Evolutionary conservation across 2,113 vertebrate genomes (phyloP).

Genomic region (Ia io): DNA sequence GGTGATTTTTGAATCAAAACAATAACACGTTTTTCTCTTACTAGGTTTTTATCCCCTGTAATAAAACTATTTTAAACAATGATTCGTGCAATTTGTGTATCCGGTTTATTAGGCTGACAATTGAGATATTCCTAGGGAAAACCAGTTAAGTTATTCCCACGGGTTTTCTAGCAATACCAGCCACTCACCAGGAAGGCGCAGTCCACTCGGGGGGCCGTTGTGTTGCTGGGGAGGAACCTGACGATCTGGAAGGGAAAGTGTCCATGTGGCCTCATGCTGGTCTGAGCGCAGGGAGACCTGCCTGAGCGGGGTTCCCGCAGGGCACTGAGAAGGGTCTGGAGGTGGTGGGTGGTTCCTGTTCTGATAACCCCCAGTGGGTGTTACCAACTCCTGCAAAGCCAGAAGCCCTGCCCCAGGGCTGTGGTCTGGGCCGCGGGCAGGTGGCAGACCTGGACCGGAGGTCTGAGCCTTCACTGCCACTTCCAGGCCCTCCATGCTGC

Average conservation of each 20-base stretch:
- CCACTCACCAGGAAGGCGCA: slow-evolving; percentile 87
- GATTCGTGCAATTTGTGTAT: accelerated
- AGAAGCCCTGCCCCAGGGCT: background rate
- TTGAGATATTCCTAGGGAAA: background rate
- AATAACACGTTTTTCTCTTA: accelerated
- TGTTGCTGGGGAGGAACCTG: slow-evolving; percentile 84
- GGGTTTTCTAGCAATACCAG: too few relatives aligned
- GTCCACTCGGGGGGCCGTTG: slow-evolving; percentile 83
- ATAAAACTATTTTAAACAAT: background rate
- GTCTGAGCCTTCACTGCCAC: background rate
- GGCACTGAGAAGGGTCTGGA: background rate
- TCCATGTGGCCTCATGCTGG: accelerated
- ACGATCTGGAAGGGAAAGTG: slow-evolving; percentile 85
- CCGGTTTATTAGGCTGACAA: background rate
- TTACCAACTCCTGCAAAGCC: background rate
- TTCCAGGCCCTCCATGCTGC: accelerated
- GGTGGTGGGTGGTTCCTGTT: background rate
- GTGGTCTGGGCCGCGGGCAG: background rate
- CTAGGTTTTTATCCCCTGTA: background rate
- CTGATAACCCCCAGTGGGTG: background rate
- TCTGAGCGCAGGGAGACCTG: accelerated
- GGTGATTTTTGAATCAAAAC: background rate
- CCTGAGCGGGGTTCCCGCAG: background rate
- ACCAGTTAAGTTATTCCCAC: background rate
- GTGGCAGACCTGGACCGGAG: background rate